Base-by-base conservation (phyloP, 2,797 vertebrate species). In the Takifugu rubripes region DNA sequence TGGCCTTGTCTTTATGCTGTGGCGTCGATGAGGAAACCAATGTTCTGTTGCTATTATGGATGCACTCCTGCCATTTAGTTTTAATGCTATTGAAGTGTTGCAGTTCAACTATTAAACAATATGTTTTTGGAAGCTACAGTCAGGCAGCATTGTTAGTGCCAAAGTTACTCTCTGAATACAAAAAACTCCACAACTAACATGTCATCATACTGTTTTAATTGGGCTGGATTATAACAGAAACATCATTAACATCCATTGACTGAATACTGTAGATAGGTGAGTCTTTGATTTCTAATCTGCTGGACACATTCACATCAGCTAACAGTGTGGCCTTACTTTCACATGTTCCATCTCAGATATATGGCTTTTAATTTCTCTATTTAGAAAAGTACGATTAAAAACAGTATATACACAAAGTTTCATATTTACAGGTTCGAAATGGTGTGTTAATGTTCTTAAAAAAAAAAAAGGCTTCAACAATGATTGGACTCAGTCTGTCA, bases 381-480 rank as follows among this genome's bases (percentile, higher is more conserved):
- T 90, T 91, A 90, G 87, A 91, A 92, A 92, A 90, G 88, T 84
- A 76, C 70, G 67, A 84, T 88, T 92, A 91, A 92, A 93, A 93
- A 90, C 90, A 86, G 91, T 92, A 80, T 92, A 92, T 87, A 93
- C 78, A 88, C 82, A 88, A 90, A 92, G 86, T 85, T 88, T 89
- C 77, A 89, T 92, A 93, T 93, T 90, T 92, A 93, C 92, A 93
- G 61, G 66, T 80, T 66, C 72, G 68, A 73, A 71, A 79, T 72
- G 72, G 68, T 61, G 60, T 66, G 72, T 84, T 70, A 75, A 64
- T 71, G 78, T 78, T 61, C 11, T 57, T 68, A 12, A 66, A 74
- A 74, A 79, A 69, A 78, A 74, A 79, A 70, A 77, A 68, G 26
- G 54, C 4, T 69, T 62, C 36, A 56, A 88, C 65, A 72, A 51